Evolutionary conservation across 2,113 vertebrate species (phyloP), one percentile per base, ranked within the genome.

Genomic region (Serinus canaria): DNA sequence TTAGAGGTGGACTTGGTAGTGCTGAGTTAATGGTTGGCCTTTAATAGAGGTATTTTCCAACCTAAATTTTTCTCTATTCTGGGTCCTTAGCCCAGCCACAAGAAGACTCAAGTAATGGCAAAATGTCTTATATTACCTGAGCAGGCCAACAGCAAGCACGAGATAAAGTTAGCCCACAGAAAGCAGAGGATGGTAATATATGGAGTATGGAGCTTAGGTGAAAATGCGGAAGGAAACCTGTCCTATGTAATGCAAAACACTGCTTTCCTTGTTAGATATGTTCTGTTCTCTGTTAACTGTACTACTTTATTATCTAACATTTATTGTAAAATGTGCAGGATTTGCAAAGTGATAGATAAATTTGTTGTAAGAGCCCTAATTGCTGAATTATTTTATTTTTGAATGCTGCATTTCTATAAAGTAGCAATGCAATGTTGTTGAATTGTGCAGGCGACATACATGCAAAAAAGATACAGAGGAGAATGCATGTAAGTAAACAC

Each of bases 51-150:
- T 35, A 18, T 41, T 82, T 53, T 68, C 39, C 41, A 62, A 6
- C 11, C 9, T 31, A 35, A 47, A 35, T 53, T 53, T 31, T 47
- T 78, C 35, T 64, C 33, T 94, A 18, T 7, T 33, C 27, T 0
- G 0, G 41, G 15, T 13, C 18, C 15, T 7, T 59, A 66, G 14
- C 20, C 55, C 8, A 75, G 14, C 10, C 49, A 41, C 0, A 1
- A 70, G 55, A 10, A 74, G 12, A 17, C 13, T 35, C 3, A 10
- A 16, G 18, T 67, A 39, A 55, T 9, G 14, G 19, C 16, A 52
- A 50, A 50, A 43, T 2, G 1, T 53, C 10, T 87, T 70, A 25
- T 2, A 13, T n/a, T n/a, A 73, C 11, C 56, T 30, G 7, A 60
- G 6, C 20, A 72, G 24, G 4, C 9, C 22, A 66, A 68, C 83